These are phyloP conservation scores for Apodemia zela DNA, from an alignment of 2,888 invertebrate species.

Conservation along the genomic window DNA sequence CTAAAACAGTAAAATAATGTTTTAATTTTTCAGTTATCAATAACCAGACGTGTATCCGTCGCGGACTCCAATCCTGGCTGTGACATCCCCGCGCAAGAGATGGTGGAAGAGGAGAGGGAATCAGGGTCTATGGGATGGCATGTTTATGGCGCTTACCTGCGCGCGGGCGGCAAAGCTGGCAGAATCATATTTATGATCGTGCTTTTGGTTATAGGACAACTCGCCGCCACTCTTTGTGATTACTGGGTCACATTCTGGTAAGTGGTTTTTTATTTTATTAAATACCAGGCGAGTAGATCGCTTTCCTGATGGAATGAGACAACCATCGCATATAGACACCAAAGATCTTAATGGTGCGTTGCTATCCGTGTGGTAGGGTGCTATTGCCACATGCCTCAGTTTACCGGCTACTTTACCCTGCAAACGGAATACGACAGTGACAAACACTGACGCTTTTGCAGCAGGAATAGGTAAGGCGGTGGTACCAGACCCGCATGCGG, in stretches of 20 bases:
- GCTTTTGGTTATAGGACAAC: slow-evolving; percentile 82
- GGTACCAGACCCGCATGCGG: too few relatives aligned
- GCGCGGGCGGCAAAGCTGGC: slow-evolving; percentile 78
- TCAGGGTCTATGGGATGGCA: slow-evolving; percentile 84
- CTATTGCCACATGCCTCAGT: too few relatives aligned
- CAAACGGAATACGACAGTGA: too few relatives aligned
- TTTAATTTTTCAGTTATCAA: slow-evolving; percentile 54
- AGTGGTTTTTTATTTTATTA: slow-evolving; percentile 22
- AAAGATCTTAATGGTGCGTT: too few relatives aligned
- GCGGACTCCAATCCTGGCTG: slow-evolving; percentile 65
- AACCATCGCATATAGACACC: too few relatives aligned
- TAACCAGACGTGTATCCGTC: slow-evolving; percentile 67
- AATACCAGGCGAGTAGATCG: too few relatives aligned
- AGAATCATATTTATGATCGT: slow-evolving; percentile 73
- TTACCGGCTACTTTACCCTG: too few relatives aligned
- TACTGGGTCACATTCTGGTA: slow-evolving; percentile 89
- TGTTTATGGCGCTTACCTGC: slow-evolving; percentile 82
- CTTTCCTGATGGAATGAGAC: too few relatives aligned
- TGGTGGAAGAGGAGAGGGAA: slow-evolving; percentile 81
- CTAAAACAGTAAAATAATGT: too few relatives aligned
- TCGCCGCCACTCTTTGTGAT: slow-evolving; percentile 85
- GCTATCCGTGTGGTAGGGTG: too few relatives aligned
- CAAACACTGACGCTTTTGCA: too few relatives aligned
- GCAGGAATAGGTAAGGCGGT: too few relatives aligned
- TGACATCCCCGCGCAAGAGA: slow-evolving; percentile 72